phyloP scores from a whole-genome alignment of 1,140 invertebrate genomes.

The Drosophila ironensis region DNA sequence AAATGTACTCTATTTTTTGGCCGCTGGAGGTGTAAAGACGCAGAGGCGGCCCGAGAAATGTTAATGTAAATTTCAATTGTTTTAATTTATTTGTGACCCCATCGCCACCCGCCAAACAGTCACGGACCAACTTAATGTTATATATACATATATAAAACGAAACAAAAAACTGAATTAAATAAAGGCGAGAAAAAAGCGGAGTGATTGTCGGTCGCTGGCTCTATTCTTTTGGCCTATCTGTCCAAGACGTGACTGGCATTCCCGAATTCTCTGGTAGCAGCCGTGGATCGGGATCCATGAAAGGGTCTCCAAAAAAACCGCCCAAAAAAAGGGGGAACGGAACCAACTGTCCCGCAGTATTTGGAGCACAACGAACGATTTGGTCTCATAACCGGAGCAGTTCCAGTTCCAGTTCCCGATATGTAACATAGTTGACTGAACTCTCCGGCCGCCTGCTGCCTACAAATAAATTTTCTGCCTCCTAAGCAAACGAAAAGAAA shows the following conservation, averaged over 20 bases:
- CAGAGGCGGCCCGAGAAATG: constrained; percentile 14
- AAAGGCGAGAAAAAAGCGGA: constrained; percentile 16
- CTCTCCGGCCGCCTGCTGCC: constrained; percentile 17
- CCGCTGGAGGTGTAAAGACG: constrained; percentile 16
- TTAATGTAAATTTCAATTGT: constrained; percentile 58
- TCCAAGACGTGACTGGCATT: constrained; percentile 62
- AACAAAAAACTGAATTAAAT: constrained; percentile 30
- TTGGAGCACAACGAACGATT: constrained; percentile 64
- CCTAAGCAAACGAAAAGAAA: constrained; percentile 4
- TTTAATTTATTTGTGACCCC: constrained; percentile 54
- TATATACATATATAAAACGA: constrained; percentile 12
- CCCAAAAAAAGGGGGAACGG: constrained; percentile 28
- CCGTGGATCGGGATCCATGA: constrained; percentile 2
- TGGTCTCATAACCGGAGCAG: constrained; percentile 58
- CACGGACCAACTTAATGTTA: constrained; percentile 35
- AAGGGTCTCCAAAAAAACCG: constrained; percentile 1
- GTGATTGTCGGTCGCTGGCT: constrained; percentile 30
- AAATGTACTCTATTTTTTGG: not conserved
- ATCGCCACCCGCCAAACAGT: constrained; percentile 13
- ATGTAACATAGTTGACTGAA: constrained; percentile 68
- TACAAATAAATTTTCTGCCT: constrained; percentile 45
- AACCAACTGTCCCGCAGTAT: constrained; percentile 52
- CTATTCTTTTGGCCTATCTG: constrained; percentile 48
- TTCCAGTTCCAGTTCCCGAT: too few species aligned
- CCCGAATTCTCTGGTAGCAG: too few species aligned